Base-by-base conservation (phyloP, 2,888 invertebrate species). In the Euspilapteryx auroguttella region DNA sequence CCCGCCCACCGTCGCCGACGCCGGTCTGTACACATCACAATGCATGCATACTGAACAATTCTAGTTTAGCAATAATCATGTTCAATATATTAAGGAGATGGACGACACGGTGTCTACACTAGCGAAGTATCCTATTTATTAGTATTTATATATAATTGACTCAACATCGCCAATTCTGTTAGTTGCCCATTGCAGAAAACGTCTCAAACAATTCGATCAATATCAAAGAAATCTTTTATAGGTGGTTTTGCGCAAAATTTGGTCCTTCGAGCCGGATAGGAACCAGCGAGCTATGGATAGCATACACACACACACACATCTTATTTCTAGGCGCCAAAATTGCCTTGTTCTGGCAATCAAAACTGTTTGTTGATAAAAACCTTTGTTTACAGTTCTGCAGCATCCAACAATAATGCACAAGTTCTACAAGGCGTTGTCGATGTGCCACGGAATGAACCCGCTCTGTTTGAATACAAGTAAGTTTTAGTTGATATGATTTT, bases 361-460 rank as follows among this genome's bases (percentile, higher is more conserved):
- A 17, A 12, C n/a, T 29, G 24, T 24, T 17, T 12, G 7, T 29
- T 24, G 3, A 4, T 26, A 21, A n/a, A n/a, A n/a, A n/a, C n/a
- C 29, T 37, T 34, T 37, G 20, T 32, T 44, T 41, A 35, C 55
- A 84, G 87, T 88, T 9, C 47, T 88, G 21, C 86, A 87, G 47
- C 84, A 90, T 44, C 83, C 85, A 32, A 81, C 84, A 1, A 89
- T 90, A 11, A 91, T 94, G 86, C 85, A 88, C 53, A 81, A 87
- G 37, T 79, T 94, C 45, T 82, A 93, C 50, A 85, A 85, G 37
- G 85, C 91, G 1, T 71, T 94, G 24, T 87, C 90, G 8, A 81
- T 86, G 39, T 91, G 90, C 54, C 66, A 68, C 14, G 63, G 61
- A 26, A 48, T 66, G 47, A 61, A 58, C 33, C 47, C 45, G 5